Evolutionary conservation across 2,888 invertebrate genomes (phyloP).

Genomic region (Eupithecia abbreviata): DNA sequence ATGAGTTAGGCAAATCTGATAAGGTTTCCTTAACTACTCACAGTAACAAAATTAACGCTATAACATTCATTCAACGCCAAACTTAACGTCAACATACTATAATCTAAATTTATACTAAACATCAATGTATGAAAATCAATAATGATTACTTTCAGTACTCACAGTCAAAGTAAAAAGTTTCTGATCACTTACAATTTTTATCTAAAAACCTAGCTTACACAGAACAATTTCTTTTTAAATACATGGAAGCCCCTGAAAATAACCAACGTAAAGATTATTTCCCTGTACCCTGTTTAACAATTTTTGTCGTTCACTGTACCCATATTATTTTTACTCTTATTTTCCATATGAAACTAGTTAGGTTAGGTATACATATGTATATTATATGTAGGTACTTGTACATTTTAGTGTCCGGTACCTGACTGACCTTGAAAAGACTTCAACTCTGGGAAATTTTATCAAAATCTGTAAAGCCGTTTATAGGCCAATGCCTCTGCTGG

Average conservation of each 20-base stretch:
- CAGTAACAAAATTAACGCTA: too few relatives aligned
- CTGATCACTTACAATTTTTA: too few relatives aligned
- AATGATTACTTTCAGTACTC: too few relatives aligned
- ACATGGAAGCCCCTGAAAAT: neutral
- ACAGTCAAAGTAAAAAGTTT: too few relatives aligned
- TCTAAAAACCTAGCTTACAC: too few relatives aligned
- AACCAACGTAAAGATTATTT: neutral
- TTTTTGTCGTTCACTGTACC: neutral
- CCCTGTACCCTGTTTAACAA: neutral
- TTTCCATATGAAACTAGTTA: neutral
- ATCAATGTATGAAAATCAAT: too few relatives aligned
- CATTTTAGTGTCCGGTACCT: neutral
- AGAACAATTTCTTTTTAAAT: too few relatives aligned
- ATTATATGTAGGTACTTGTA: neutral
- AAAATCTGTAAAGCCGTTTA: slow-evolving; percentile 27
- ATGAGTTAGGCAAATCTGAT: neutral
- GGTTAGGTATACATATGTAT: too few relatives aligned
- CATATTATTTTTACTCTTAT: neutral
- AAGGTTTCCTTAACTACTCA: neutral
- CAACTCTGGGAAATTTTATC: slow-evolving; percentile 21
- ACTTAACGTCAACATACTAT: too few relatives aligned
- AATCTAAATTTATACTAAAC: too few relatives aligned
- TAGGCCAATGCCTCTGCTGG: slow-evolving; percentile 20
- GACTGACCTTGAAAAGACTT: slow-evolving; percentile 12
- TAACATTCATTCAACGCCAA: too few relatives aligned